Evolutionary conservation across 2,113 vertebrate genomes (phyloP).

Genomic region (Chamaea fasciata): DNA sequence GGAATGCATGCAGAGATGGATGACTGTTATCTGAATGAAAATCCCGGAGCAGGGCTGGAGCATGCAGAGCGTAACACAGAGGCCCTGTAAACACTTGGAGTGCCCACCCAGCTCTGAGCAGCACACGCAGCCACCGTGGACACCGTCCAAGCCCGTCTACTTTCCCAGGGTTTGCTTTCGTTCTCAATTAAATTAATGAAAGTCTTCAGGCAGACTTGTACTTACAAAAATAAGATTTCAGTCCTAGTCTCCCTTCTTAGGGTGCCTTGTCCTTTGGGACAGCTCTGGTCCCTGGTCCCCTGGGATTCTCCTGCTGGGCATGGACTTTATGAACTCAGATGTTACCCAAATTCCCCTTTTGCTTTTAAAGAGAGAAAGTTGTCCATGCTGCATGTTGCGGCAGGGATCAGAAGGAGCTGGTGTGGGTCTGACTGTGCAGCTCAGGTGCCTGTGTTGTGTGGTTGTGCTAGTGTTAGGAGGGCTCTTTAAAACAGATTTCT

Average conservation of each 20-base stretch:
- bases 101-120: neutral
- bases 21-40: neutral
- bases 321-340: neutral
- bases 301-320: neutral
- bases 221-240: neutral
- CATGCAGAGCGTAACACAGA: rapidly evolving
- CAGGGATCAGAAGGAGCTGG: neutral
- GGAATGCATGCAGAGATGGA: rapidly evolving
- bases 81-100: neutral
- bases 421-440: neutral
- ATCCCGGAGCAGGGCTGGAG: neutral
- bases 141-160: rapidly evolving
- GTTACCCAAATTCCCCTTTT: neutral
- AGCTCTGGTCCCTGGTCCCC: rapidly evolving
- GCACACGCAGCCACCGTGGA: neutral
- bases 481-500: neutral
- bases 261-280: neutral
- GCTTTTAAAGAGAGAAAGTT: neutral
- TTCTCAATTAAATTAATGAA: slow-evolving; percentile 19
- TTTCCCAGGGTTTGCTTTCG: slow-evolving; percentile 22
- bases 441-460: neutral
- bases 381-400: rapidly evolving
- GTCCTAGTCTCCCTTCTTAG: neutral
- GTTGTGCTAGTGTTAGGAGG: rapidly evolving
- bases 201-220: neutral